Percentiles rank a stretch among this genome's conserved stretches.
Evolutionary conservation across 2,113 vertebrate species (phyloP).

Genomic region (Pluvialis apricaria): DNA sequence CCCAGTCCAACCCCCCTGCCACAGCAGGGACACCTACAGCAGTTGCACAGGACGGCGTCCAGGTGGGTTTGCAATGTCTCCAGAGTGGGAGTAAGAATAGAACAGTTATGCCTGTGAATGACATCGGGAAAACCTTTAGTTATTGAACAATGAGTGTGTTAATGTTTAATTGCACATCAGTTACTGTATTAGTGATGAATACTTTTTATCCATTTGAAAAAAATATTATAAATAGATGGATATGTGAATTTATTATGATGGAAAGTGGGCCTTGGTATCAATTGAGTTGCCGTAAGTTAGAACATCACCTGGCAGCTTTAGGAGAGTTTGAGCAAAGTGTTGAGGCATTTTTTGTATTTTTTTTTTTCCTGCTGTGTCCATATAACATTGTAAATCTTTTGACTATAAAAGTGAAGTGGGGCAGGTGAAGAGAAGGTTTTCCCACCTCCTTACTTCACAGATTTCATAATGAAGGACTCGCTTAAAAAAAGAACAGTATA

Average conservation of each 20-base stretch:
- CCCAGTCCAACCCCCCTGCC: too few relatives aligned
- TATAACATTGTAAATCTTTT: background rate
- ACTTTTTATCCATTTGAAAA: background rate
- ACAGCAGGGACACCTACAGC: too few relatives aligned
- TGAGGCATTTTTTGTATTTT: background rate
- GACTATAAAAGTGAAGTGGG: background rate
- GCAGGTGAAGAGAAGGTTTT: background rate
- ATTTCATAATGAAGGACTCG: background rate
- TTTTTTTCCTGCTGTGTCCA: background rate
- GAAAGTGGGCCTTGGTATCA: background rate
- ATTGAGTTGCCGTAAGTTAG: background rate
- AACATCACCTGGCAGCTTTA: background rate
- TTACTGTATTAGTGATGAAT: background rate
- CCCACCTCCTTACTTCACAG: background rate
- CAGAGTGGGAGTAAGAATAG: too few relatives aligned
- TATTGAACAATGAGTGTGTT: background rate
- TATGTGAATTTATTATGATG: background rate
- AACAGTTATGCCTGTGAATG: background rate
- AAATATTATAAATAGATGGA: background rate
- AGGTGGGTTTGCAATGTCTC: too few relatives aligned
- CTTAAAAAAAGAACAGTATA: background rate
- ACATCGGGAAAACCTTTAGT: background rate
- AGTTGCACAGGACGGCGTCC: too few relatives aligned
- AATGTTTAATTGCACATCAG: background rate
- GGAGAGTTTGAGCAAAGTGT: background rate